Conservation (phyloP, 1,140 invertebrate species). For the Oncopeltus fasciatus region DNA sequence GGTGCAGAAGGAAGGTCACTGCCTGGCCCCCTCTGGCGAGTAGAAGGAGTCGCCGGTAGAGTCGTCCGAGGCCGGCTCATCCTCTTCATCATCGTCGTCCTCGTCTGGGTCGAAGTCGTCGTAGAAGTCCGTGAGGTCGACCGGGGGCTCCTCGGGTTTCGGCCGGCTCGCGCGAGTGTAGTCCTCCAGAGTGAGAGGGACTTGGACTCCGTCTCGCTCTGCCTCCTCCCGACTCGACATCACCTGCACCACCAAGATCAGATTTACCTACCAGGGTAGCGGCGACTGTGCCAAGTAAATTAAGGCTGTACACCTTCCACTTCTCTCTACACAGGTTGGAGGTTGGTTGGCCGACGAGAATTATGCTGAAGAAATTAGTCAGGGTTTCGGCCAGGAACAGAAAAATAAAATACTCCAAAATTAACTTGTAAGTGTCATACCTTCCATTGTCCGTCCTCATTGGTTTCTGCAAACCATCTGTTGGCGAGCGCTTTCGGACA, state of each 20-base stretch:
- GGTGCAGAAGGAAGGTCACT: no score
- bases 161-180: constrained; percentile 84
- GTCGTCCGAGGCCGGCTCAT: neutral
- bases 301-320: neutral
- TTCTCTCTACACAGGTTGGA: neutral
- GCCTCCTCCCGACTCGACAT: constrained; percentile 83
- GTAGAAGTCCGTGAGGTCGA: constrained; percentile 12
- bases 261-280: neutral
- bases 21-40: no score
- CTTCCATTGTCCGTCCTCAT: no score
- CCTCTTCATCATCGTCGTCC: constrained; percentile 5
- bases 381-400: no score
- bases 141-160: constrained; percentile 45
- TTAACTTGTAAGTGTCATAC: neutral
- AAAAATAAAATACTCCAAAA: neutral
- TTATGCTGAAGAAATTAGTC: no score
- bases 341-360: neutral
- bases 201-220: constrained; percentile 85
- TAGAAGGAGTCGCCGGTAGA: constrained; percentile 3
- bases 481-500: no score
- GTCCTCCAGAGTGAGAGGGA: constrained; percentile 92
- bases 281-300: constrained; percentile 47
- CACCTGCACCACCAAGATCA: constrained; percentile 65
- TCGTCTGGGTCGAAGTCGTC: constrained; percentile 11
- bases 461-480: no score